These are phyloP conservation scores for Petroica traversi DNA, from an alignment of 2,113 vertebrate species.

Conservation along the genomic window DNA sequence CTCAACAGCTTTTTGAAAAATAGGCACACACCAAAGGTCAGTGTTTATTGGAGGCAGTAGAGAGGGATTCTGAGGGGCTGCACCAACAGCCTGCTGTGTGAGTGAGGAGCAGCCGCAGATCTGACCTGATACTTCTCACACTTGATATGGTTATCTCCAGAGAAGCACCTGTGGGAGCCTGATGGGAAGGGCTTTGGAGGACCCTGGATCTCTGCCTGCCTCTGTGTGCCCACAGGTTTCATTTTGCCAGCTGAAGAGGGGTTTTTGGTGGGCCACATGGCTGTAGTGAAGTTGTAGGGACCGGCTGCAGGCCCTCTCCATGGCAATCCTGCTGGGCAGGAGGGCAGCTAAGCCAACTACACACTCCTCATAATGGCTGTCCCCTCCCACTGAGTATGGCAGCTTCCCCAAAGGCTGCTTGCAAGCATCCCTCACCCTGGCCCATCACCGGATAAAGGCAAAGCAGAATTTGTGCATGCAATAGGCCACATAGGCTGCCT, in stretches of 20 bases:
- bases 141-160: neutral
- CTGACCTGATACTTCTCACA: neutral
- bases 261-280: neutral
- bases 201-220: too few species aligned
- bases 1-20: neutral
- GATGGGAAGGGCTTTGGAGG: accelerated
- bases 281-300: neutral
- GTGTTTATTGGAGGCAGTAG: neutral
- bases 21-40: too few species aligned
- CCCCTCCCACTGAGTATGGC: neutral
- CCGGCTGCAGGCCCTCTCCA: neutral
- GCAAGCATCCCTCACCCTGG: too few species aligned
- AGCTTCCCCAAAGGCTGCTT: neutral
- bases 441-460: neutral
- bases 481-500: neutral
- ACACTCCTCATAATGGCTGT: neutral
- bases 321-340: neutral
- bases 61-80: neutral
- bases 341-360: neutral
- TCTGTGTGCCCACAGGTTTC: neutral
- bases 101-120: neutral
- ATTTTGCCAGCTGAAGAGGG: neutral
- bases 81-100: too few species aligned
- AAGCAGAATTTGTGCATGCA: neutral
- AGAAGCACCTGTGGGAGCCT: too few species aligned